Percentiles rank a stretch among this genome's conserved stretches.
Evolutionary conservation across 2,888 invertebrate genomes (phyloP).

Genomic region (Drosophila sordidapex): DNA sequence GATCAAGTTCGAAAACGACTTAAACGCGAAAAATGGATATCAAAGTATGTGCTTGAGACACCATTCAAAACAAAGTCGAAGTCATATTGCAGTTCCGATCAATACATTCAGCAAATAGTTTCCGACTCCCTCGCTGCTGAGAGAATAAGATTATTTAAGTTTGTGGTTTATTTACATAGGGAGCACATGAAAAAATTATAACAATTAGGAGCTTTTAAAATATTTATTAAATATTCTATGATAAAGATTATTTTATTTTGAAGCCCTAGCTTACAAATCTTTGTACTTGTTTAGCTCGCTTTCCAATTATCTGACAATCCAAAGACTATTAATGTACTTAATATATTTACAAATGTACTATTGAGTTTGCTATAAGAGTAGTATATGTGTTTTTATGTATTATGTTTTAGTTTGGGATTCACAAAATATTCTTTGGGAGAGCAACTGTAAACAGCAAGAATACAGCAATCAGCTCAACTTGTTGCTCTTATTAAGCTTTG

Average conservation of each 20-base stretch:
- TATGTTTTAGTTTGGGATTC: not conserved
- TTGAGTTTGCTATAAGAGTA: not conserved
- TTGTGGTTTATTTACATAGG: conserved; percentile 7
- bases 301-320: not conserved
- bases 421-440: not conserved
- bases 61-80: conserved; percentile 2
- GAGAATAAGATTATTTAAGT: not conserved
- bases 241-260: not conserved
- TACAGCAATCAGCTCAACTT: not conserved
- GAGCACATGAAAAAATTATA: not conserved
- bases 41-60: conserved; percentile 10
- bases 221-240: not conserved
- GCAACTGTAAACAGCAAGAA: not conserved
- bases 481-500: not conserved
- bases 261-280: not conserved
- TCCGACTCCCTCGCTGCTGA: not conserved
- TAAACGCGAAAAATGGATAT: conserved; percentile 29
- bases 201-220: not conserved
- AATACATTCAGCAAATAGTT: conserved; percentile 21
- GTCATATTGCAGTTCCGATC: not conserved
- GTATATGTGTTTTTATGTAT: not conserved
- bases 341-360: not conserved
- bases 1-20: conserved; percentile 9
- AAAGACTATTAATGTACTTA: not conserved
- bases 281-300: not conserved